These are phyloP conservation scores for Atlantisia rogersi DNA, from an alignment of 2,113 vertebrate genomes.

Conservation along the genomic window DNA sequence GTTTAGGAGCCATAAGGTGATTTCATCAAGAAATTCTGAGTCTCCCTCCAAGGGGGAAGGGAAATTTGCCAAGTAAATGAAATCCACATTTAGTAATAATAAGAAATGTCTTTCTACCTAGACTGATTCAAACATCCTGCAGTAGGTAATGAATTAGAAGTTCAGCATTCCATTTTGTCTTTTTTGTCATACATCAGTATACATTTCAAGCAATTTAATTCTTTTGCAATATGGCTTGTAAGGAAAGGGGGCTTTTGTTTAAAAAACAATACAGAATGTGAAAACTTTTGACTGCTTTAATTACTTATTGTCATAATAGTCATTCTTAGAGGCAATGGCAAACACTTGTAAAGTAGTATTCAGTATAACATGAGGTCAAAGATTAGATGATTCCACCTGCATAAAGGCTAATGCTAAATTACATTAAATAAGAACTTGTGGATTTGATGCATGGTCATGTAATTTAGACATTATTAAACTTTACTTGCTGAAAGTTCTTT, in stretches of 20 bases:
- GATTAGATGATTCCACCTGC: background rate
- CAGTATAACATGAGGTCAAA: slow-evolving; percentile 32
- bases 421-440: background rate
- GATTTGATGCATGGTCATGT: background rate
- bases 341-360: slow-evolving; percentile 34
- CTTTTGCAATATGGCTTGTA: slow-evolving; percentile 3
- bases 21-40: background rate
- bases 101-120: background rate
- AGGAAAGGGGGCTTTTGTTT: slow-evolving; percentile 35
- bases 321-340: slow-evolving; percentile 26
- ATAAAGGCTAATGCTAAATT: background rate
- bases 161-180: background rate
- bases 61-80: background rate
- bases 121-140: background rate
- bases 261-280: slow-evolving; percentile 9
- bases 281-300: slow-evolving; percentile 39
- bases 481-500: slow-evolving; percentile 2
- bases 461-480: background rate
- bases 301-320: slow-evolving; percentile 59
- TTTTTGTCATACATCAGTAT: background rate
- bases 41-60: background rate
- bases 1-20: slow-evolving; percentile 8
- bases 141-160: background rate
- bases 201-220: slow-evolving; percentile 27
- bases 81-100: background rate